phyloP scores from a whole-genome alignment of 2,113 vertebrate genomes.

The Stegostoma tigrinum region DNA sequence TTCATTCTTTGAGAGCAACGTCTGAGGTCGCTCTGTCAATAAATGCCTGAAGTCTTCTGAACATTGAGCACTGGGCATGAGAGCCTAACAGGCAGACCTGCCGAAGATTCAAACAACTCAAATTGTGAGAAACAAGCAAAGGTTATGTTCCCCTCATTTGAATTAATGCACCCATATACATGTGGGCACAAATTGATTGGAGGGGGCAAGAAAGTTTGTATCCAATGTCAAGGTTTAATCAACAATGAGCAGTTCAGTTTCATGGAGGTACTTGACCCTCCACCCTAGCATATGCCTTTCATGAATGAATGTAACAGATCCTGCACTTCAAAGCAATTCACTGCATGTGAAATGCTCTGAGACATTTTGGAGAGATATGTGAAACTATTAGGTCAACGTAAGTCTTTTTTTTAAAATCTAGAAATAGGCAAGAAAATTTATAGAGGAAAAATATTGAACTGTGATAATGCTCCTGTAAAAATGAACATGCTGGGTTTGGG shows the following conservation, averaged over 20 bases:
- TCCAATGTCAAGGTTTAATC: not conserved
- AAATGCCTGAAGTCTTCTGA: not conserved
- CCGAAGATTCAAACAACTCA: no score
- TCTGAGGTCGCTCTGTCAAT: not conserved
- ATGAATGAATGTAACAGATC: not conserved
- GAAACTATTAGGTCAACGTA: not conserved
- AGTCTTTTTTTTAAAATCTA: not conserved
- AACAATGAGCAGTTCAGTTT: not conserved
- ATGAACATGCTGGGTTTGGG: not conserved
- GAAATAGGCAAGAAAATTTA: not conserved
- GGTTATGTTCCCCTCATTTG: not conserved
- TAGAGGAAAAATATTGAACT: not conserved
- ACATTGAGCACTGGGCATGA: no score
- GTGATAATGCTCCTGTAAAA: not conserved
- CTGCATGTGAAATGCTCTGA: not conserved
- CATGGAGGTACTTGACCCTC: not conserved
- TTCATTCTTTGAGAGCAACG: not conserved
- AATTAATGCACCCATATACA: not conserved
- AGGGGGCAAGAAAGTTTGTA: not conserved
- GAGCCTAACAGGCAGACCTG: no score
- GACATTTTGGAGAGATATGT: not conserved
- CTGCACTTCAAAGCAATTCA: not conserved
- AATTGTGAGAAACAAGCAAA: not conserved
- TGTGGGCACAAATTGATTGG: not conserved
- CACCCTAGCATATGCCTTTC: not conserved